Percentiles rank a stretch among this genome's conserved stretches.
Evolutionary conservation across 1,140 invertebrate species (phyloP).

Genomic region (Dermatophagoides farinae): DNA sequence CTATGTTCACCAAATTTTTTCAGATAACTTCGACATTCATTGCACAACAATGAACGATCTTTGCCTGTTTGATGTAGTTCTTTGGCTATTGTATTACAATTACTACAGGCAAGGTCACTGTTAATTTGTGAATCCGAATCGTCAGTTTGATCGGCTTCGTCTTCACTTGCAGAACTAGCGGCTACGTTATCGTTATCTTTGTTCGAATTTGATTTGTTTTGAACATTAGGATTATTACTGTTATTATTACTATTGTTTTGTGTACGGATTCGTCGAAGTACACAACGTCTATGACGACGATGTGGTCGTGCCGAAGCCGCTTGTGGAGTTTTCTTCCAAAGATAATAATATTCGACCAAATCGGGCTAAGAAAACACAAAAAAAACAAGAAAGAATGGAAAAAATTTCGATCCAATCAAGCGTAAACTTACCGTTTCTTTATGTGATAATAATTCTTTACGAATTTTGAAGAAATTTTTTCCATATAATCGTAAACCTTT

Average conservation of each 20-base stretch:
- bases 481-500: conserved; percentile 93
- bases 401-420: conserved; percentile 7
- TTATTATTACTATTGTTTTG: not conserved
- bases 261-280: conserved; percentile 55
- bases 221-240: not conserved
- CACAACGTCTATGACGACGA: conserved; percentile 53
- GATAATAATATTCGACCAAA: conserved; percentile 93
- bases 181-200: not conserved
- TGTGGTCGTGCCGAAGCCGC: conserved; percentile 60
- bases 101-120: conserved; percentile 31
- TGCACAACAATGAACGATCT: conserved; percentile 50
- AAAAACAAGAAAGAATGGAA: conserved; percentile 14
- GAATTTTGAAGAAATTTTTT: conserved; percentile 96
- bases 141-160: conserved; percentile 80
- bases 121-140: conserved; percentile 68
- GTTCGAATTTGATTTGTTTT: not conserved
- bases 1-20: conserved; percentile 64
- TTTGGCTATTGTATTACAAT: conserved; percentile 40
- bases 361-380: conserved; percentile 43
- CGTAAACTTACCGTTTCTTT: conserved; percentile 61
- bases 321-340: conserved; percentile 99
- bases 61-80: conserved; percentile 58
- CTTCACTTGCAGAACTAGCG: conserved; percentile 32
- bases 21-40: conserved; percentile 54
- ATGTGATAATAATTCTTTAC: conserved; percentile 81